These are phyloP conservation scores for Seira ritae DNA, from an alignment of 2,888 invertebrate genomes.

Conservation along the genomic window DNA sequence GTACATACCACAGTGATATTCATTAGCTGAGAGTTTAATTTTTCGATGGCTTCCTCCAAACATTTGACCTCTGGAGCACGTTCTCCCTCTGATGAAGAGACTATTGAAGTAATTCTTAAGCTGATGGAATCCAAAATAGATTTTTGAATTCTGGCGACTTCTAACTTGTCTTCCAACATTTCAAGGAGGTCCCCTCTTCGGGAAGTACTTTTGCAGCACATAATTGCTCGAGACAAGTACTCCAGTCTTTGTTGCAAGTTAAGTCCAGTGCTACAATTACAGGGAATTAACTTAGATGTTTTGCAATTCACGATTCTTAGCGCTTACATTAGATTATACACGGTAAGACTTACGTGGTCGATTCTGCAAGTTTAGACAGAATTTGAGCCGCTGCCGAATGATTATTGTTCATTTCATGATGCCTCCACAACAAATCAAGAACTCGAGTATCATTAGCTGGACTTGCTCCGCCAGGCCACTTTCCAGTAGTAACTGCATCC, in stretches of 20 bases:
- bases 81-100: conserved; percentile 75
- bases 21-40: conserved; percentile 87
- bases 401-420: conserved; percentile 93
- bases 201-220: conserved; percentile 93
- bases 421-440: conserved; percentile 95
- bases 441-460: conserved; percentile 80
- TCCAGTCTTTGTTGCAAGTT: conserved; percentile 88
- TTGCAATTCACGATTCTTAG: no score
- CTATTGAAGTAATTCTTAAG: conserved; percentile 76
- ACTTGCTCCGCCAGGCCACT: conserved; percentile 74
- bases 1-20: conserved; percentile 90
- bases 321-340: no score
- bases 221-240: conserved; percentile 94
- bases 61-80: conserved; percentile 61
- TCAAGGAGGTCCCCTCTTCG: conserved; percentile 87
- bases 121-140: conserved; percentile 80
- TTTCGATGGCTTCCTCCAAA: conserved; percentile 79
- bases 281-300: not conserved
- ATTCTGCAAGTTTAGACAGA: conserved; percentile 89
- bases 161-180: conserved; percentile 94
- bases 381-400: conserved; percentile 95
- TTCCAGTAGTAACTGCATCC: conserved; percentile 74
- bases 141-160: conserved; percentile 91
- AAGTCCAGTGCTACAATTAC: conserved; percentile 83
- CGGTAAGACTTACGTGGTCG: conserved; percentile 76